These are phyloP conservation scores for Zeuzera pyrina DNA, from an alignment of 2,888 invertebrate species.

Conservation along the genomic window DNA sequence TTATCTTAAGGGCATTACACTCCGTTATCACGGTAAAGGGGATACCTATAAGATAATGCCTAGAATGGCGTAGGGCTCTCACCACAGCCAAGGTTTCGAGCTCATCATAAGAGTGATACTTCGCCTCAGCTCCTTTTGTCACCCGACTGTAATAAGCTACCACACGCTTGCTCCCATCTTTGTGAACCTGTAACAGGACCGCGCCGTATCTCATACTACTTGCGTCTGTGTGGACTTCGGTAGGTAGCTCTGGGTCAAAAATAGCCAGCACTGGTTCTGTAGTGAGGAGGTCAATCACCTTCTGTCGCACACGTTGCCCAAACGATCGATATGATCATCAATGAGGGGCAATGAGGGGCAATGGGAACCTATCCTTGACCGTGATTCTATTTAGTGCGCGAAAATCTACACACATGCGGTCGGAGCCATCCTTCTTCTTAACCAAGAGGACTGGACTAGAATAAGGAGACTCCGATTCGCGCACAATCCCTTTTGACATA, in stretches of 20 bases:
- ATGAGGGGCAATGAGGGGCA: no score
- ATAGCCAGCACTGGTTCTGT: neutral
- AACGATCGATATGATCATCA: slow-evolving; percentile 4
- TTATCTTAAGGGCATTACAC: neutral
- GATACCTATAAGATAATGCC: neutral
- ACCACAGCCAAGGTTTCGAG: no score
- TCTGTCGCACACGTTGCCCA: neutral
- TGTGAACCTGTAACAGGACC: neutral
- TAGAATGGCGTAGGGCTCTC: neutral
- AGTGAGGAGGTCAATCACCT: neutral
- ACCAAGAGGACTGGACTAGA: slow-evolving; percentile 2
- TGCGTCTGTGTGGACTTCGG: slow-evolving; percentile 3
- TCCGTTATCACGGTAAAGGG: neutral
- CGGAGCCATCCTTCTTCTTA: slow-evolving; percentile 5
- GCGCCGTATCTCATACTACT: slow-evolving; percentile 5
- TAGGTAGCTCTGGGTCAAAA: neutral
- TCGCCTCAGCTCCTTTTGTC: neutral
- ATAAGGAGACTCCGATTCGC: neutral
- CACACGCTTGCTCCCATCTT: neutral
- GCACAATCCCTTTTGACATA: neutral
- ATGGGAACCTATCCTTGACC: slow-evolving; percentile 5
- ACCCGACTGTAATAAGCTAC: slow-evolving; percentile 1
- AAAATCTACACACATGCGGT: slow-evolving; percentile 6
- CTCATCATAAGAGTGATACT: neutral
- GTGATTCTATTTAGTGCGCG: slow-evolving; percentile 2